Percentiles rank a stretch among this genome's conserved stretches.
Conservation (phyloP, 2,888 invertebrate genomes). For the Netelia inedita region DNA sequence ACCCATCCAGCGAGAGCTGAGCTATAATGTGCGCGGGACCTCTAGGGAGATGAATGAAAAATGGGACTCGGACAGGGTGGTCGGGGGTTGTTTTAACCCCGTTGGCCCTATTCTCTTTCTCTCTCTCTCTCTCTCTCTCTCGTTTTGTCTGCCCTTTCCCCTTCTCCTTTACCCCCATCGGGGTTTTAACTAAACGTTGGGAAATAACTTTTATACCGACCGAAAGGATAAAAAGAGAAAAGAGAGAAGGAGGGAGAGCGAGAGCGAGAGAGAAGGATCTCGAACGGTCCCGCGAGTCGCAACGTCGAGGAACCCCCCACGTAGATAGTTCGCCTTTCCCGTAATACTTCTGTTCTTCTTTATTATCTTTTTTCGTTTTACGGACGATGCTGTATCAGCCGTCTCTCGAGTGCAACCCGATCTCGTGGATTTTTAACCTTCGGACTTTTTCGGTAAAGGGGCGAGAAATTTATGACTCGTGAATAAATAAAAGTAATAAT, state of each 20-base stretch:
- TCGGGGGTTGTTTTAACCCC: constrained; percentile 48
- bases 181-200: constrained; percentile 36
- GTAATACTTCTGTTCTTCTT: constrained; percentile 13
- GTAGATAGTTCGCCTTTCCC: neutral
- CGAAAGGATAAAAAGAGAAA: neutral
- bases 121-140: neutral
- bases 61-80: constrained; percentile 39
- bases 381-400: constrained; percentile 2
- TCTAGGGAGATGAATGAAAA: constrained; percentile 54
- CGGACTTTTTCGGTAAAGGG: neutral
- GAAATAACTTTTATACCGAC: constrained; percentile 29
- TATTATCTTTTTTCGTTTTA: neutral
- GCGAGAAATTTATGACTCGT: neutral
- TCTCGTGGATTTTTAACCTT: constrained; percentile 5
- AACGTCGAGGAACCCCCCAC: constrained; percentile 23
- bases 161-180: neutral
- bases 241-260: neutral
- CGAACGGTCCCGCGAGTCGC: constrained; percentile 9
- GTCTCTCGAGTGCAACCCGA: constrained; percentile 11
- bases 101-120: constrained; percentile 20
- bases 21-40: constrained; percentile 16
- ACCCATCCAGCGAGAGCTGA: constrained; percentile 27
- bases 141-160: no score
- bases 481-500: constrained; percentile 5
- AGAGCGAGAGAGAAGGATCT: neutral